Percentiles rank a stretch among this genome's conserved stretches.
phyloP scores from a whole-genome alignment of 1,140 invertebrate genomes.

The Hetaerina americana region DNA sequence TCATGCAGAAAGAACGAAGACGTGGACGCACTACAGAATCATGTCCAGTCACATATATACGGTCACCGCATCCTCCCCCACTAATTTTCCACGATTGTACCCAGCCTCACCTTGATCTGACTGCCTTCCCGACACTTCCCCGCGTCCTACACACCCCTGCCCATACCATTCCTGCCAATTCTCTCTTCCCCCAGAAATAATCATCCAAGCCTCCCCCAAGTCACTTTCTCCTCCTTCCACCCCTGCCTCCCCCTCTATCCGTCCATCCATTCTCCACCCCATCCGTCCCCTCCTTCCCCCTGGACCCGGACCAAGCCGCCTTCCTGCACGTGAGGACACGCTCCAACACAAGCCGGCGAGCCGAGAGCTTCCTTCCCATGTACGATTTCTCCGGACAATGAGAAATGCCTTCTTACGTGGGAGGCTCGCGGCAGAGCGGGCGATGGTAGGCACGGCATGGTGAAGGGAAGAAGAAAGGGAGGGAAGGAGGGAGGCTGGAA shows the following conservation, averaged over 20 bases:
- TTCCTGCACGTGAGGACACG: neutral
- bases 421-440: neutral
- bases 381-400: neutral
- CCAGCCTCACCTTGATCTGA: neutral
- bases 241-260: neutral
- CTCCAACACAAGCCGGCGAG: neutral
- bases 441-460: neutral
- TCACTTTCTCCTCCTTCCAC: neutral
- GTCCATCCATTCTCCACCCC: neutral
- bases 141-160: neutral
- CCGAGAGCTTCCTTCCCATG: neutral
- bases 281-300: neutral
- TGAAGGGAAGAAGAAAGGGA: neutral
- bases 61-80: too few species aligned
- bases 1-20: too few species aligned
- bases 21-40: too few species aligned
- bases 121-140: too few species aligned
- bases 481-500: too few species aligned
- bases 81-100: too few species aligned
- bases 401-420: neutral
- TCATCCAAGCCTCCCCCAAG: neutral
- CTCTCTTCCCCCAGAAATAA: neutral
- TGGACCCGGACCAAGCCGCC: neutral
- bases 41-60: too few species aligned
- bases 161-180: neutral